These are phyloP conservation scores for Drosophila longiperda DNA, from an alignment of 2,888 invertebrate genomes.

Conservation along the genomic window DNA sequence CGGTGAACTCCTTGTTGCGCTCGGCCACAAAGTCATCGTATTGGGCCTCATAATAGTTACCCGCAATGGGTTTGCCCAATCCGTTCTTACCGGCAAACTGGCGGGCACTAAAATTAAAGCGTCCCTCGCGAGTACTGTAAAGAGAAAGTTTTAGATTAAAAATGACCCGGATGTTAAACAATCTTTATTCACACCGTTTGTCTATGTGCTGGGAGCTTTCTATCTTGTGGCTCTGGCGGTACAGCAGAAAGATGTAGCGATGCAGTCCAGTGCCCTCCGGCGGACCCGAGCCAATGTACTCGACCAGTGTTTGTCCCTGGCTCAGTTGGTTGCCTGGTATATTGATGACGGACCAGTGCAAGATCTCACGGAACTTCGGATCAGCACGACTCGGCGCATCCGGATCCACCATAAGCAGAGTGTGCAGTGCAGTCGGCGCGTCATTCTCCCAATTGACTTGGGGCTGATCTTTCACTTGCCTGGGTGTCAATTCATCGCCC, in stretches of 20 bases:
- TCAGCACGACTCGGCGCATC: slow-evolving; percentile 94
- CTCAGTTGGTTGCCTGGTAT: slow-evolving; percentile 90
- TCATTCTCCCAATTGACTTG: slow-evolving; percentile 68
- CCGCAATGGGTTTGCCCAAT: slow-evolving; percentile 87
- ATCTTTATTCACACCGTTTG: slow-evolving; percentile 57
- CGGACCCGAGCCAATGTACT: slow-evolving; percentile 94
- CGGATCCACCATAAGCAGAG: slow-evolving; percentile 88
- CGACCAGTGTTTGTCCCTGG: slow-evolving; percentile 90
- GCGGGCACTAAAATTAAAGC: slow-evolving; percentile 88
- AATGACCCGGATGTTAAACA: not conserved
- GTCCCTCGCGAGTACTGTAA: slow-evolving; percentile 84
- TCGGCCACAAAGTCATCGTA: slow-evolving; percentile 85
- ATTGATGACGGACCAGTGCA: slow-evolving; percentile 96
- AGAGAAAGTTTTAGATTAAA: not conserved
- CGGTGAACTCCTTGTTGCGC: slow-evolving; percentile 80
- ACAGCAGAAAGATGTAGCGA: slow-evolving; percentile 92
- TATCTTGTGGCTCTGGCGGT: slow-evolving; percentile 86
- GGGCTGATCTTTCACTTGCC: slow-evolving; percentile 85
- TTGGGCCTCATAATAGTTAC: slow-evolving; percentile 79
- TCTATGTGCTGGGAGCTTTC: slow-evolving; percentile 57
- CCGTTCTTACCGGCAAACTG: slow-evolving; percentile 91
- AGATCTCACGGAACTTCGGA: slow-evolving; percentile 93
- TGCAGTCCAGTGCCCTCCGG: slow-evolving; percentile 91
- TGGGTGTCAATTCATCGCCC: slow-evolving; percentile 91
- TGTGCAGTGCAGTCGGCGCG: slow-evolving; percentile 65